phyloP scores from a whole-genome alignment of 2,113 vertebrate species.

The Oenanthe melanoleuca region DNA sequence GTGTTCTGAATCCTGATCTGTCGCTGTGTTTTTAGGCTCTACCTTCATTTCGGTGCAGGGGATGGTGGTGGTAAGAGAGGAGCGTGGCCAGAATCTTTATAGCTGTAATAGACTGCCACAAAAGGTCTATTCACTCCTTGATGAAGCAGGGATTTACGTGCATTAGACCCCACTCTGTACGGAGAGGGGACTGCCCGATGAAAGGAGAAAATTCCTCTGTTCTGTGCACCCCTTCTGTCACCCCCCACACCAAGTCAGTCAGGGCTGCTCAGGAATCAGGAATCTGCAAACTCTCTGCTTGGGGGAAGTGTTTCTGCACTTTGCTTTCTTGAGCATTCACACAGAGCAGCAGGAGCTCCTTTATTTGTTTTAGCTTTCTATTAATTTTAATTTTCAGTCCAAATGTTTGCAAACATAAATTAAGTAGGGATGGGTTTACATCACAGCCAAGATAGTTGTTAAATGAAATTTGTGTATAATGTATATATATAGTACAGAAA shows the following conservation, averaged over 20 bases:
- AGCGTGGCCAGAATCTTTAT: slow-evolving; percentile 62
- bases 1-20: slow-evolving; percentile 22
- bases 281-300: not conserved
- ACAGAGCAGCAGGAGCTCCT: slow-evolving; percentile 5
- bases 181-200: not conserved
- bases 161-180: slow-evolving; percentile 4
- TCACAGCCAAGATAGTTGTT: slow-evolving; percentile 46
- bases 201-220: slow-evolving; percentile 58
- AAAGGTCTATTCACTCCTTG: slow-evolving; percentile 61
- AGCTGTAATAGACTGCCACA: slow-evolving; percentile 61
- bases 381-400: slow-evolving; percentile 57
- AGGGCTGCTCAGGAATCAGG: not conserved
- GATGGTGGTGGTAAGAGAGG: not conserved
- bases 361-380: slow-evolving; percentile 52
- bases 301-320: not conserved
- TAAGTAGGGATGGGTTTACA: slow-evolving; percentile 47
- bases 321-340: not conserved
- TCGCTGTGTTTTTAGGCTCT: slow-evolving; percentile 15
- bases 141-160: slow-evolving; percentile 65
- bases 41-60: slow-evolving; percentile 24
- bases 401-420: slow-evolving; percentile 52
- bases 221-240: not conserved
- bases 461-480: slow-evolving; percentile 15
- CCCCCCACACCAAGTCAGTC: not conserved
- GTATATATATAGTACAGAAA: not conserved